Evolutionary conservation across 1,140 invertebrate species (phyloP).

Genomic region (Drosophila sulfurigaster): DNA sequence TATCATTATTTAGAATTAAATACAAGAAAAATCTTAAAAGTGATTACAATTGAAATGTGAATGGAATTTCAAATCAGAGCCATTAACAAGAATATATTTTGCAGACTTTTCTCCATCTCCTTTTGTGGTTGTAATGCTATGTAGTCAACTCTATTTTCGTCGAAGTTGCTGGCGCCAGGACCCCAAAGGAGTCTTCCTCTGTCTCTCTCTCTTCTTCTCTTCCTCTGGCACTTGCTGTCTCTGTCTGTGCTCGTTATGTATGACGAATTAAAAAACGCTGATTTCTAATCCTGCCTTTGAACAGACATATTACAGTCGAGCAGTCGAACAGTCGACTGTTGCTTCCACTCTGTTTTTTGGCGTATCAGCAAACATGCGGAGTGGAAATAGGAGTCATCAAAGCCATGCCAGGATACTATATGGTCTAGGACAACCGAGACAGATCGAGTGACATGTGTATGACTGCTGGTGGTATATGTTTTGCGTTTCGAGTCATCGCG

Average conservation of each 20-base stretch:
- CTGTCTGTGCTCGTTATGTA: not conserved
- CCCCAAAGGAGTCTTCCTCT: not conserved
- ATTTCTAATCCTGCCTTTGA: not conserved
- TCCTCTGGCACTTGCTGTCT: too few species aligned
- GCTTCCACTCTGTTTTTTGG: conserved; percentile 9
- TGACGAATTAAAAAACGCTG: conserved; percentile 16
- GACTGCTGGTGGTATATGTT: conserved; percentile 23
- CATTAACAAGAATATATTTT: not conserved
- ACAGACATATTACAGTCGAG: not conserved
- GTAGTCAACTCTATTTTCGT: not conserved
- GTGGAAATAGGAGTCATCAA: conserved; percentile 38
- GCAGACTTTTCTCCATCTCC: not conserved
- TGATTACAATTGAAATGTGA: not conserved
- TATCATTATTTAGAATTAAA: not conserved
- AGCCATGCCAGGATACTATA: conserved; percentile 35
- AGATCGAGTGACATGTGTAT: conserved; percentile 36
- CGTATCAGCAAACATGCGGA: conserved; percentile 7
- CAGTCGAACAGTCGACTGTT: conserved; percentile 6
- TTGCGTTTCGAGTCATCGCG: conserved; percentile 61
- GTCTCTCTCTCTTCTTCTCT: too few species aligned
- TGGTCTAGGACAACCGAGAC: conserved; percentile 21
- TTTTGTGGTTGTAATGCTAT: not conserved
- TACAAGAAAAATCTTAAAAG: not conserved
- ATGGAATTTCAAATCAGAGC: not conserved
- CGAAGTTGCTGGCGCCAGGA: not conserved